A percentile compares a stretch with the other conserved stretches of the same genome.
These are phyloP conservation scores for Scaptomyza flava DNA, from an alignment of 2,888 invertebrate species.

Conservation along the genomic window DNA sequence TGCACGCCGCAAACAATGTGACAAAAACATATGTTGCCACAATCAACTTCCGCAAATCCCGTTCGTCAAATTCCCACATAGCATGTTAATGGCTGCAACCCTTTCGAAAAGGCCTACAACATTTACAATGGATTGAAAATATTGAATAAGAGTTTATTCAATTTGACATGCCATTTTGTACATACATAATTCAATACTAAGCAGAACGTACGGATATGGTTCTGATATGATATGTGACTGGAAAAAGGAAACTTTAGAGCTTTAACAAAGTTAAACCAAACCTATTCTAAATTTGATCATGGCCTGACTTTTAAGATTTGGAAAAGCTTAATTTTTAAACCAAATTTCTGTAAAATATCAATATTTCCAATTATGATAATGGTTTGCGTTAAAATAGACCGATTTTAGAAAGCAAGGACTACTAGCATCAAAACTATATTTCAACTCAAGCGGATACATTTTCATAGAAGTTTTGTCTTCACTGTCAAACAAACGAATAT, in stretches of 20 bases:
- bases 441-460: background rate
- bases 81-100: conserved; percentile 33
- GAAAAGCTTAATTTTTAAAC: too few relatives aligned
- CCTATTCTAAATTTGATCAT: too few relatives aligned
- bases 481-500: background rate
- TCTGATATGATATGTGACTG: too few relatives aligned
- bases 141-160: background rate
- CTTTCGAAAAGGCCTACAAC: conserved; percentile 30
- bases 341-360: too few relatives aligned
- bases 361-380: too few relatives aligned
- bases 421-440: too few relatives aligned
- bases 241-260: too few relatives aligned
- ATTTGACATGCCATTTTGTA: background rate
- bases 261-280: too few relatives aligned
- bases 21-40: conserved; percentile 75
- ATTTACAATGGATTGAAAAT: conserved; percentile 18
- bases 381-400: too few relatives aligned
- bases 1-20: conserved; percentile 60
- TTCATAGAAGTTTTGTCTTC: background rate
- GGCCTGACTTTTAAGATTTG: too few relatives aligned
- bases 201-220: too few relatives aligned
- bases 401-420: too few relatives aligned
- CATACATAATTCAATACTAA: background rate
- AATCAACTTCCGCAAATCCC: conserved; percentile 45
- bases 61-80: conserved; percentile 6